Base-by-base conservation (phyloP, 2,797 vertebrate genomes). In the Acanthopagrus latus region DNA sequence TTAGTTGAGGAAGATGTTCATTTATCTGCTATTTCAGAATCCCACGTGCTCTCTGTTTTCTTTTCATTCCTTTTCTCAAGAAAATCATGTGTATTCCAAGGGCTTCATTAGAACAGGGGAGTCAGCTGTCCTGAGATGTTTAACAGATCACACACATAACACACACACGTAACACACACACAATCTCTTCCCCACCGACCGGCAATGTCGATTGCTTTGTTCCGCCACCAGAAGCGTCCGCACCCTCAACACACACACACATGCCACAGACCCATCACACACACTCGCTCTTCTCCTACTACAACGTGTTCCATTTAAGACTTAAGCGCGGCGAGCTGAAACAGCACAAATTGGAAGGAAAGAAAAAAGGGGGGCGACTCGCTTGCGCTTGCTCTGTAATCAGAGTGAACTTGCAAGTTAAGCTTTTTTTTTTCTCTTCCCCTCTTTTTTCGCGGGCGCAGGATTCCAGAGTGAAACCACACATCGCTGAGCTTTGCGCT, bases 381-480 rank as follows among this genome's bases (percentile, higher is more conserved):
- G 1, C 43, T 54, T 56, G 12, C 50, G 56, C 60, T 71, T 68
- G 8, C 33, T 38, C 38, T 54, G 72, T 76, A 86, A 87, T 86
- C 68, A 74, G 44, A 70, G 70, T 29, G 57, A 86, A 87, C 47
- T 46, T 87, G 74, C 87, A 86, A 89, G 76, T 83, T 70, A 77
- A 70, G 75, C 78, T 56, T 89, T 85, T n/a, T n/a, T n/a, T n/a
- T 85, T 81, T 82, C 23, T 33, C 21, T 10, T 7, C 29, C n/a
- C 4, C n/a, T 38, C 7, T 17, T 20, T 51, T 52, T 51, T 62
- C 2, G 56, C 12, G 71, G 5, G 55, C 12, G 71, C 54, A 83
- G 60, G 71, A 83, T 80, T 87, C 83, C 78, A 81, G 73, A 74
- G 76, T 76, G 66, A 83, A 93, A 87, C 85, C 87, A 78, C 88